A percentile compares a stretch with the other conserved stretches of the same genome.
phyloP scores from a whole-genome alignment of 2,113 vertebrate genomes.

The Mustela lutreola region DNA sequence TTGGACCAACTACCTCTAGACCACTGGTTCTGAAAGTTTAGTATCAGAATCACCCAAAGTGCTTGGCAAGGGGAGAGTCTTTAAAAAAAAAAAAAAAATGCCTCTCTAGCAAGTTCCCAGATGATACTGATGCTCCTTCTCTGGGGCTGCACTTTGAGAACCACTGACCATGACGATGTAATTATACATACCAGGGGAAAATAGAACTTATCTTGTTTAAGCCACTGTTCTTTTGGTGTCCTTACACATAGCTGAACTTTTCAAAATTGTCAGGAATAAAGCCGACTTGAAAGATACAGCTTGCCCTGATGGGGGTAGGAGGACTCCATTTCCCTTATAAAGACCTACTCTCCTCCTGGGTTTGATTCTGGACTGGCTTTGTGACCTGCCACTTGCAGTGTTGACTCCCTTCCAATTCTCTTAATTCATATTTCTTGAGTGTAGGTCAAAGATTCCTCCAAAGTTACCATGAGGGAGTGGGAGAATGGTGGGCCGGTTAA shows the following conservation, averaged over 20 bases:
- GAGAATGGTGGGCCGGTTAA: not conserved
- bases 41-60: not conserved
- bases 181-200: not conserved
- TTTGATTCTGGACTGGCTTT: not conserved
- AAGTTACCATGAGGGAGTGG: not conserved
- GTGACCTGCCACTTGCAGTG: not conserved
- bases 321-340: not conserved
- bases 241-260: not conserved
- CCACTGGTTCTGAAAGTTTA: not conserved
- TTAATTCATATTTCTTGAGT: not conserved
- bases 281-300: not conserved
- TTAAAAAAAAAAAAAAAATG: not conserved
- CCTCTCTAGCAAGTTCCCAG: not conserved
- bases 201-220: not conserved
- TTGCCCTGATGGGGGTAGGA: not conserved
- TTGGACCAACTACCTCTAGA: not conserved
- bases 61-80: not conserved
- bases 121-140: not conserved
- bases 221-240: not conserved
- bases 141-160: not conserved
- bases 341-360: not conserved
- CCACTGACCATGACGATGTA: not conserved
- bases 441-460: not conserved
- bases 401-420: conserved; percentile 18
- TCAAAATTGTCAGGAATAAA: not conserved